phyloP scores from a whole-genome alignment of 2,888 invertebrate species.

The Sipha maydis region DNA sequence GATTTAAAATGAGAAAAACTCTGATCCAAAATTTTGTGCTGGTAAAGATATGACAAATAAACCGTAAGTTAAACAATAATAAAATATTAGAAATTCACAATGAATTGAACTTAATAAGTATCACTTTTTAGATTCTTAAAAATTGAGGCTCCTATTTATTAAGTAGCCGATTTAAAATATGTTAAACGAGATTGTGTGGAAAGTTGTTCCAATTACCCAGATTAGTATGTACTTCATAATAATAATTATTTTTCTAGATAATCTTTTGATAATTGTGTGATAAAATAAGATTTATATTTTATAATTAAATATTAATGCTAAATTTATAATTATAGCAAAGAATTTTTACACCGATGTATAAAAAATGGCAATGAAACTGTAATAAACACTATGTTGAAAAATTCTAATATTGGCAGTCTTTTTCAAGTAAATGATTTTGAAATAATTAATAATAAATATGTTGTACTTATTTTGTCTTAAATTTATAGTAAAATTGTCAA shows the following conservation, averaged over 20 bases:
- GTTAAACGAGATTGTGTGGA: constrained; percentile 67
- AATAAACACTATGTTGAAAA: constrained; percentile 69
- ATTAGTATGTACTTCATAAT: constrained; percentile 64
- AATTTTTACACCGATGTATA: constrained; percentile 72
- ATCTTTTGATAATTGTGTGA: constrained; percentile 23
- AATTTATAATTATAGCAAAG: constrained; percentile 67
- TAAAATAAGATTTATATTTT: neutral
- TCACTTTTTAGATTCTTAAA: constrained; percentile 66
- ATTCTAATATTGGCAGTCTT: constrained; percentile 70
- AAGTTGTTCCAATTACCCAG: constrained; percentile 66
- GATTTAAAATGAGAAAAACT: constrained; percentile 69
- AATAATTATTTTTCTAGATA: neutral
- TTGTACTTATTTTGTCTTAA: too few species aligned
- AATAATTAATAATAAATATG: neutral
- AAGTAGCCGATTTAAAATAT: constrained; percentile 64
- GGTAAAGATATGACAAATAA: constrained; percentile 68
- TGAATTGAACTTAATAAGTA: neutral
- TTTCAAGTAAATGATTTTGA: constrained; percentile 68
- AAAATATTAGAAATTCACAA: neutral
- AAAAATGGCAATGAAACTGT: constrained; percentile 68
- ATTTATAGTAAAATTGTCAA: neutral
- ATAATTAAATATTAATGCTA: neutral
- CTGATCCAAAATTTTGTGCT: constrained; percentile 68
- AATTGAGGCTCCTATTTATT: constrained; percentile 65
- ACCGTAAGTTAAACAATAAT: constrained; percentile 66